A percentile compares a stretch with the other conserved stretches of the same genome.
These are phyloP conservation scores for Argyrosomus regius DNA, from an alignment of 2,797 vertebrate genomes.

Conservation along the genomic window DNA sequence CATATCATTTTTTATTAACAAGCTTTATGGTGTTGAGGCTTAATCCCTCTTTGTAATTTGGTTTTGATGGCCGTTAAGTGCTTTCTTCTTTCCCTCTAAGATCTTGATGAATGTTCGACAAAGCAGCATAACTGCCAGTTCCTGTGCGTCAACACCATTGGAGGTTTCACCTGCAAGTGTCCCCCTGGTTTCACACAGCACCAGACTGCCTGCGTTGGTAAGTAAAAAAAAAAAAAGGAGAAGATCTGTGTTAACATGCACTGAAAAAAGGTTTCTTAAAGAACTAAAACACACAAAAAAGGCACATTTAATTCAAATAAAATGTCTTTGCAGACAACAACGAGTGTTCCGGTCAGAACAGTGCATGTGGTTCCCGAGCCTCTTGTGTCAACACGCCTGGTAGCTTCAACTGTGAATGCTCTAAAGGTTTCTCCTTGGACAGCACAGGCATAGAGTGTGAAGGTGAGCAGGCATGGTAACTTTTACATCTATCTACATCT, in stretches of 20 bases:
- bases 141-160: conserved; percentile 98
- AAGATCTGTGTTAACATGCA: neutral
- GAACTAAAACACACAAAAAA: neutral
- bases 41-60: neutral
- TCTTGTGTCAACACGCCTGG: conserved; percentile 94
- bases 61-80: neutral
- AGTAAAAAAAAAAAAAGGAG: conserved; percentile 23
- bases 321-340: conserved; percentile 91
- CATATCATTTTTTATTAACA: neutral
- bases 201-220: conserved; percentile 97
- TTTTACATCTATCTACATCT: neutral
- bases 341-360: conserved; percentile 87
- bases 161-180: conserved; percentile 98
- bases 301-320: neutral
- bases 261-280: neutral
- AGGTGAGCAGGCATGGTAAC: conserved; percentile 80
- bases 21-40: neutral
- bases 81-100: conserved; percentile 75
- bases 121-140: conserved; percentile 99
- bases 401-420: conserved; percentile 96
- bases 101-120: conserved; percentile 96
- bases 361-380: conserved; percentile 89
- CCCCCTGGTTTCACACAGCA: conserved; percentile 97
- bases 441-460: conserved; percentile 89
- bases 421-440: conserved; percentile 92